Base-by-base conservation (phyloP, 1,140 invertebrate species). In the Scaptomyza montana region DNA sequence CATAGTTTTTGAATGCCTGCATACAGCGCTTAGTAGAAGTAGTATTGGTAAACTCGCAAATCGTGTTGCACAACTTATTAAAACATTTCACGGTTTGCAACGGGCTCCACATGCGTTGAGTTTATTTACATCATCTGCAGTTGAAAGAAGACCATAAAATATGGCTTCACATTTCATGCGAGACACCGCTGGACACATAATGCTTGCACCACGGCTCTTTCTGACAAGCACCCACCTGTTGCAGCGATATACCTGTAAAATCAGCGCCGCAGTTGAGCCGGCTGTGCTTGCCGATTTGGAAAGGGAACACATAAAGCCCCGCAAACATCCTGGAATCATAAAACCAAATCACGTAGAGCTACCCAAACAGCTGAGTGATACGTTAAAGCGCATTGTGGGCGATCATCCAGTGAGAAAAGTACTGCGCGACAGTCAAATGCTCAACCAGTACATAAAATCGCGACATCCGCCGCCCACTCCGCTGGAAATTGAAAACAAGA, bases 281-380 rank as follows among this genome's bases (percentile, higher is more conserved):
- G 79, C 75, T 33, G 79, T 95, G 10, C 77, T 93, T 49, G 85
- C 93, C 9, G 92, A 92, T 62, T 92, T 96, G 45, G 93, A 94
- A 46, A 92, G 93, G 19, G 91, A 94, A 8, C 81, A 92, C 61
- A 90, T 94, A n/a, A 96, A 95, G 90, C 94, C 94, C 9, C 93
- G 93, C 59, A 93, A 94, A 71, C 96, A 96, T 93, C 95, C 95
- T 13, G 96, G 96, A 1, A 76, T 89, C 54, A 92, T 94, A 8
- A 92, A 94, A 10, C 91, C 91, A 30, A 92, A 93, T 10, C 93
- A 91, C 8, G 89, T 94, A 9, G 43, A 79, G 8, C 79, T 96
- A 46, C 95, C 96, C 2, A 72, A 93, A n/a, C 92, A 93, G 73
- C 92, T 96, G 70, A 78, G 91, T 46, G 92, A 93, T 21, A 93